A percentile compares a stretch with the other conserved stretches of the same genome.
These are phyloP conservation scores for Tanytarsus gracilentus DNA, from an alignment of 2,888 invertebrate species.

Conservation along the genomic window DNA sequence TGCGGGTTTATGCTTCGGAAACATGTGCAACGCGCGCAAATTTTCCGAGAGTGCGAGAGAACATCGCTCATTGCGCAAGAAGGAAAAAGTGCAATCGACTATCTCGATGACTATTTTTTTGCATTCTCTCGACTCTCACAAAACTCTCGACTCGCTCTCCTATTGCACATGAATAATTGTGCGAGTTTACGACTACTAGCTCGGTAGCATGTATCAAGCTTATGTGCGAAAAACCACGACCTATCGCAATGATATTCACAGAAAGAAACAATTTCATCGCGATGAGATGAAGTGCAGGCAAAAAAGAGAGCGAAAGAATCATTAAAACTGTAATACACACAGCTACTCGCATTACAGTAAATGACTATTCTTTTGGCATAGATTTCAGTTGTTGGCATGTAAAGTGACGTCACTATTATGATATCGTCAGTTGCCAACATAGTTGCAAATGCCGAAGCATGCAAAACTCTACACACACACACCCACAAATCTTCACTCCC, in stretches of 20 bases:
- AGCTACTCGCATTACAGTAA: neutral
- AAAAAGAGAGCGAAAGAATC: too few species aligned
- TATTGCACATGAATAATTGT: neutral
- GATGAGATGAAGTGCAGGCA: too few species aligned
- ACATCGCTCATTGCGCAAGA: neutral
- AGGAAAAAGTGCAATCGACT: neutral
- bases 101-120: too few species aligned
- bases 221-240: slow-evolving; percentile 18
- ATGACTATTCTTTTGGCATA: neutral
- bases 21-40: too few species aligned
- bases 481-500: neutral
- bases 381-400: neutral
- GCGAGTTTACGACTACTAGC: neutral
- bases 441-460: too few species aligned
- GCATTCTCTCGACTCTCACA: too few species aligned
- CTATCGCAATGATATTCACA: slow-evolving; percentile 15
- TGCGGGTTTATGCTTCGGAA: neutral
- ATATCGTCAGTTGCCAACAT: slow-evolving; percentile 1
- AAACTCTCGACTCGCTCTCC: too few species aligned
- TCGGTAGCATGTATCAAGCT: too few species aligned
- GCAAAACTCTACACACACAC: slow-evolving; percentile 2
- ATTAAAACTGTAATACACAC: neutral
- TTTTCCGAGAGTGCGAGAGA: slow-evolving; percentile 3
- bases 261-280: neutral
- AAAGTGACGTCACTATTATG: slow-evolving; percentile 1